phyloP scores from a whole-genome alignment of 2,797 vertebrate genomes.

The Gobio occitaniae region DNA sequence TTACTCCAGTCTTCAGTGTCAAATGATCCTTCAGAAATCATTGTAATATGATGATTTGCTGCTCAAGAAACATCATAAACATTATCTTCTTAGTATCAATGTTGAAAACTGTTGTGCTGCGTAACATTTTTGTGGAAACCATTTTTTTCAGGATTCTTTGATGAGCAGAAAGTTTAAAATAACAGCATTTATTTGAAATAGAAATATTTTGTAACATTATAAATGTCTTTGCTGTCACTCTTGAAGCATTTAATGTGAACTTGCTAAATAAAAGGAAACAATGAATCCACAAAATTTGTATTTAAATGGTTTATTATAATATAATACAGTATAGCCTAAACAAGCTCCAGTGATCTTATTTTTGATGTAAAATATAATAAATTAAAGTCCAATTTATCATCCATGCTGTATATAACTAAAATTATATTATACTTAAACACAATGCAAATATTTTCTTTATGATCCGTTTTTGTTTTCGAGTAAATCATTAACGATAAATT shows the following conservation, averaged over 20 bases:
- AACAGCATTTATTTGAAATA: background rate
- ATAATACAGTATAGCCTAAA: background rate
- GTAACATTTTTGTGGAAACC: background rate
- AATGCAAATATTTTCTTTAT: background rate
- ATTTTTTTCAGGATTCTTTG: background rate
- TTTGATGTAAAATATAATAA: background rate
- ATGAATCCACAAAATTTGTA: background rate
- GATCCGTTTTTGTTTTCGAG: background rate
- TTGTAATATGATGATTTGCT: background rate
- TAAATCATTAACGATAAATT: background rate
- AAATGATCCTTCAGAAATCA: background rate
- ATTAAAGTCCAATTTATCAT: background rate
- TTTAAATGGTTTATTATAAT: background rate
- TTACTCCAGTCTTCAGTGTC: background rate
- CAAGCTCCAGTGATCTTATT: background rate
- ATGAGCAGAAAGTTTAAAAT: background rate
- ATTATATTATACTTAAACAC: background rate
- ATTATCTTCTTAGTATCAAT: background rate
- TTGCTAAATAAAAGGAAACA: background rate
- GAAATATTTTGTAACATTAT: background rate
- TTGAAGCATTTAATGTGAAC: background rate
- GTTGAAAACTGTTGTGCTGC: background rate
- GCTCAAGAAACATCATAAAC: background rate
- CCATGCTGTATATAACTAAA: background rate
- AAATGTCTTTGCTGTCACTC: background rate